Evolutionary conservation across 2,797 vertebrate species (phyloP), one percentile per base, ranked within the genome.

Genomic region (Morus bassanus): DNA sequence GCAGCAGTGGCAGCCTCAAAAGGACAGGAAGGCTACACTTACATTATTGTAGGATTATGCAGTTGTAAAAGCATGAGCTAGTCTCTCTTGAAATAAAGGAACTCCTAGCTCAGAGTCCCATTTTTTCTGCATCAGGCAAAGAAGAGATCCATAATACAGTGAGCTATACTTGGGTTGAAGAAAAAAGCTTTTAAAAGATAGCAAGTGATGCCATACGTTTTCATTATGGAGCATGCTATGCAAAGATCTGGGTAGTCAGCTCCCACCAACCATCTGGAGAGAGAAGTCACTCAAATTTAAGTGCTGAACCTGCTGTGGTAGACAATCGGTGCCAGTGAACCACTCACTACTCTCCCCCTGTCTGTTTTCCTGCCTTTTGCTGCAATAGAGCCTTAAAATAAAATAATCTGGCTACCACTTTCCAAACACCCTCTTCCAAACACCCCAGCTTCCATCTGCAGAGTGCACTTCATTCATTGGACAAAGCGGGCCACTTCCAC

Each of bases 211-310:
- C 93, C 88, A 96, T 97, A 97, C 95, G 93, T 96, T 97, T 97
- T 97, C 97, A 96, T 95, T 97, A 88, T 95, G 96, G 96, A 97
- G 96, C 91, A 86, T 50, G 95, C 95, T 97, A 96, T 93, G 93
- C 97, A 96, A 87, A 91, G 96, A 96, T 88, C 95, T 96, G 96
- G 96, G 91, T 91, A 97, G 89, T 97, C 93, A 97, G 96, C 97
- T 97, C 97, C 97, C 95, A 97, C 97, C 95, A 97, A 93, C 96
- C 97, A 97, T 97, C 97, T 97, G 97, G 97, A 97, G 97, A 96
- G 97, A 96, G 96, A 97, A 94, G 95, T 97, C 96, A 97, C 97
- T 97, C 95, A 97, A 96, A 96, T 86, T 69, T 72, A 94, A 97
- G 96, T 94, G 97, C 97, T 95, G 97, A 97, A 97, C 96, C 97